Conservation (phyloP, 2,113 vertebrate species). For the Periophthalmodon schlosseri region DNA sequence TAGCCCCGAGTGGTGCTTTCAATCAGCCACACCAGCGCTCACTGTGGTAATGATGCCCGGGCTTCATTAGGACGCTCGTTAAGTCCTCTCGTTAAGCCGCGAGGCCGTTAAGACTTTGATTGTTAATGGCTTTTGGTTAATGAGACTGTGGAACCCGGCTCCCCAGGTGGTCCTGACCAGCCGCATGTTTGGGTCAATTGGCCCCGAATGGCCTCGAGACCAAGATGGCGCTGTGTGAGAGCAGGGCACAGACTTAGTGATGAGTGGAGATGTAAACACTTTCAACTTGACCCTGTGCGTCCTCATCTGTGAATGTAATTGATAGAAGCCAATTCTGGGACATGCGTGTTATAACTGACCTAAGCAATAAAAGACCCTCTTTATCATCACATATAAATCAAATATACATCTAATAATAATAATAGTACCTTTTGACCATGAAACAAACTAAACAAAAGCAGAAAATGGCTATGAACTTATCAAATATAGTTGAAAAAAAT, state of each 20-base stretch:
- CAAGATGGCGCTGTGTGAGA: slow-evolving; percentile 27
- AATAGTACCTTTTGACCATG: not conserved
- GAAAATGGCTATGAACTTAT: too few species aligned
- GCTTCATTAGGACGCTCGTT: slow-evolving; percentile 82
- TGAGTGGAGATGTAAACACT: slow-evolving; percentile 24
- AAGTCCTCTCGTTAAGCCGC: slow-evolving; percentile 75
- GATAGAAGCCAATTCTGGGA: not conserved
- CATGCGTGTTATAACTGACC: not conserved
- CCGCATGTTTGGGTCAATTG: slow-evolving; percentile 60
- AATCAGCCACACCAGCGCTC: slow-evolving; percentile 67
- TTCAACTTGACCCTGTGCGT: slow-evolving; percentile 10
- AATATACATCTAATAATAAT: too few species aligned
- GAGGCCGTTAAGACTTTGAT: slow-evolving; percentile 73
- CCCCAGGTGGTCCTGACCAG: slow-evolving; percentile 65
- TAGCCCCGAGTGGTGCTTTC: slow-evolving; percentile 65
- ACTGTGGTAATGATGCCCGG: slow-evolving; percentile 74
- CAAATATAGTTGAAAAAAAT: too few species aligned
- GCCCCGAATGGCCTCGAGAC: slow-evolving; percentile 36
- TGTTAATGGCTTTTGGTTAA: slow-evolving; percentile 76
- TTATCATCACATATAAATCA: not conserved
- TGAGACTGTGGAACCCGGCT: slow-evolving; percentile 56
- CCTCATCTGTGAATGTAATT: slow-evolving; percentile 4
- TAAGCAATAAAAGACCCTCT: not conserved
- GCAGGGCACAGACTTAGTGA: not conserved
- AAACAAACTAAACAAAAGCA: not conserved